These are phyloP conservation scores for Sebastes matsubarae DNA, from an alignment of 2,797 vertebrate genomes.

Conservation along the genomic window DNA sequence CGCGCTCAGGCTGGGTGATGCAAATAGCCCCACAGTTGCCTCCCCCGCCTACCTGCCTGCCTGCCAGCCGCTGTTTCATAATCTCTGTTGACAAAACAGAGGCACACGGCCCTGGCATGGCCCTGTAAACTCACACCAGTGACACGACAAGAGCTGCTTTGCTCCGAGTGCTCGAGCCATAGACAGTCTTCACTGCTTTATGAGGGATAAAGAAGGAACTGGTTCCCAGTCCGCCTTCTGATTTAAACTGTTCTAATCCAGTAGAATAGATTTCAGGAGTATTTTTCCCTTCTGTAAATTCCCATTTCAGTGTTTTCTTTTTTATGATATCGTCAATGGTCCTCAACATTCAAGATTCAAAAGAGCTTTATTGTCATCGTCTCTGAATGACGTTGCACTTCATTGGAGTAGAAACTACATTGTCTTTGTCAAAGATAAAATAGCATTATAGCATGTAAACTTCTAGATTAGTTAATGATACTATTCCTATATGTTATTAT, in stretches of 20 bases:
- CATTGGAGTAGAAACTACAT: background rate
- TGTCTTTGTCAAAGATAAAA: background rate
- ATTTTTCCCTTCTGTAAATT: background rate
- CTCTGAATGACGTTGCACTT: background rate
- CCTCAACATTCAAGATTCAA: background rate
- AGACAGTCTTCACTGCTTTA: background rate
- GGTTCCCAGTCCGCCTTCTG: background rate
- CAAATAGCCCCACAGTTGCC: constrained; percentile 39
- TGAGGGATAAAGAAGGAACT: background rate
- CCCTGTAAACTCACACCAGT: constrained; percentile 44
- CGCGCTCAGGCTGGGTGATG: constrained; percentile 40
- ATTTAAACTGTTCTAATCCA: background rate
- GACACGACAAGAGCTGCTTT: constrained; percentile 1
- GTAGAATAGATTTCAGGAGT: background rate
- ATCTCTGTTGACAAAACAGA: constrained; percentile 78
- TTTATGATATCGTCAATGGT: background rate
- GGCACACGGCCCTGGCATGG: constrained; percentile 42
- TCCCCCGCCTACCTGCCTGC: constrained; percentile 17
- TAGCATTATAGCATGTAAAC: background rate
- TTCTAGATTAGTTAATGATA: no score
- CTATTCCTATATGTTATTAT: background rate
- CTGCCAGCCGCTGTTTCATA: constrained; percentile 58
- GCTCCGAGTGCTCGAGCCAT: background rate
- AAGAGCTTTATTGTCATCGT: background rate
- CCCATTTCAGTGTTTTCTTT: background rate